A percentile compares a stretch with the other conserved stretches of the same genome.
Conservation (phyloP, 2,888 invertebrate genomes). For the Cloeon dipterum region DNA sequence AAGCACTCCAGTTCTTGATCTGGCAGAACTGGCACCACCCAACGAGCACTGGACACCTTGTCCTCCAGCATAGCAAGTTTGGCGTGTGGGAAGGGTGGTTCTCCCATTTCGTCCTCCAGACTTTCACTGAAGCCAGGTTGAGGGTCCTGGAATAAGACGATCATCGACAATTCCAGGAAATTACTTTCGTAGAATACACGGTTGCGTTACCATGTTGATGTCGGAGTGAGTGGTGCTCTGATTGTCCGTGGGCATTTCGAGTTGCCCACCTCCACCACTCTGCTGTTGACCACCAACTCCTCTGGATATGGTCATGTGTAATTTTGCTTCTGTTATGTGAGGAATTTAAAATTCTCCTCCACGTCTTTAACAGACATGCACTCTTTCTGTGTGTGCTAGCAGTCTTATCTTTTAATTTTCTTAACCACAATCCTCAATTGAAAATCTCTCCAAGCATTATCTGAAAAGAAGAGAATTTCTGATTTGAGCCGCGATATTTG, state of each 20-base stretch:
- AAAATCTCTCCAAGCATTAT: slow-evolving; percentile 20
- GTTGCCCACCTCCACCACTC: neutral
- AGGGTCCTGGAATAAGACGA: neutral
- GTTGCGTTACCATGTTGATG: neutral
- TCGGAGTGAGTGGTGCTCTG: too few relatives aligned
- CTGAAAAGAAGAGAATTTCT: slow-evolving; percentile 14
- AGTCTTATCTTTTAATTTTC: slow-evolving; percentile 7
- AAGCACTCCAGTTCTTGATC: slow-evolving; percentile 88
- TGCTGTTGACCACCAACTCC: slow-evolving; percentile 23
- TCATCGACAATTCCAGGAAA: neutral
- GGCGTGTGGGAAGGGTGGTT: slow-evolving; percentile 60
- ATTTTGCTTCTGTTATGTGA: slow-evolving; percentile 8
- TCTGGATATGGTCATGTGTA: slow-evolving; percentile 33
- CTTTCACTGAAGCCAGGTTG: too few relatives aligned
- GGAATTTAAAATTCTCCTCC: slow-evolving; percentile 1
- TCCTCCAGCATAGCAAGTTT: slow-evolving; percentile 79
- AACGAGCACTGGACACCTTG: slow-evolving; percentile 85
- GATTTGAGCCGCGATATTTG: neutral
- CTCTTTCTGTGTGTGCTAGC: slow-evolving; percentile 8
- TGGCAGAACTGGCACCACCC: slow-evolving; percentile 93
- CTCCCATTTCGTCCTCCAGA: slow-evolving; percentile 18
- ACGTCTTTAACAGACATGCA: slow-evolving; percentile 13
- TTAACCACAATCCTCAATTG: slow-evolving; percentile 19
- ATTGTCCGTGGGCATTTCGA: too few relatives aligned
- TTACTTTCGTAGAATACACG: too few relatives aligned